phyloP scores from a whole-genome alignment of 2,888 invertebrate genomes.

The Ommatoiulus sabulosus region DNA sequence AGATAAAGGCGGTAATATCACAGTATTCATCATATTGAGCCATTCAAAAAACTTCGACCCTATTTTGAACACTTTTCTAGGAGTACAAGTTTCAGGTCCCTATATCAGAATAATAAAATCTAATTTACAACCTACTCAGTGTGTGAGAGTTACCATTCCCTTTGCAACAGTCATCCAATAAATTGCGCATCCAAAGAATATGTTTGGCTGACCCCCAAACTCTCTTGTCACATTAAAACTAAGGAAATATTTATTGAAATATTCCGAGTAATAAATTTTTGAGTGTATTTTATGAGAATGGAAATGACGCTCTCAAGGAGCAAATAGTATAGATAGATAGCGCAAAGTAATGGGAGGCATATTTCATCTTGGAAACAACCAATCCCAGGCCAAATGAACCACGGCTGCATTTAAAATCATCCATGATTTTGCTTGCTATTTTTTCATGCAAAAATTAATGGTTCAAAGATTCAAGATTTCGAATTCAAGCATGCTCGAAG shows the following conservation, averaged over 20 bases:
- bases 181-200: slow-evolving; percentile 14
- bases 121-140: not conserved
- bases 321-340: not conserved
- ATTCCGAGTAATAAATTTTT: slow-evolving; percentile 8
- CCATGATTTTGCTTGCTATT: not conserved
- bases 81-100: not conserved
- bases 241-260: slow-evolving; percentile 37
- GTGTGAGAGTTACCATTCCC: not conserved
- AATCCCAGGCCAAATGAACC: not conserved
- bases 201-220: slow-evolving; percentile 10
- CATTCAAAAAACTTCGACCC: not conserved
- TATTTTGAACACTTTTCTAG: not conserved
- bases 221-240: slow-evolving; percentile 20
- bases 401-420: not conserved
- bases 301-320: not conserved
- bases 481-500: not conserved
- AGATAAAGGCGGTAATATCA: not conserved
- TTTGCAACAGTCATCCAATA: not conserved
- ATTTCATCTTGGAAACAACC: not conserved
- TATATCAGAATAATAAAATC: not conserved
- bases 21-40: not conserved
- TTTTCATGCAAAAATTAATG: not conserved
- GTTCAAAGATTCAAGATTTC: not conserved
- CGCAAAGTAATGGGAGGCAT: slow-evolving; percentile 15
- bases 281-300: slow-evolving; percentile 22